phyloP scores from a whole-genome alignment of 2,113 vertebrate genomes.

The Oxyruncus cristatus region DNA sequence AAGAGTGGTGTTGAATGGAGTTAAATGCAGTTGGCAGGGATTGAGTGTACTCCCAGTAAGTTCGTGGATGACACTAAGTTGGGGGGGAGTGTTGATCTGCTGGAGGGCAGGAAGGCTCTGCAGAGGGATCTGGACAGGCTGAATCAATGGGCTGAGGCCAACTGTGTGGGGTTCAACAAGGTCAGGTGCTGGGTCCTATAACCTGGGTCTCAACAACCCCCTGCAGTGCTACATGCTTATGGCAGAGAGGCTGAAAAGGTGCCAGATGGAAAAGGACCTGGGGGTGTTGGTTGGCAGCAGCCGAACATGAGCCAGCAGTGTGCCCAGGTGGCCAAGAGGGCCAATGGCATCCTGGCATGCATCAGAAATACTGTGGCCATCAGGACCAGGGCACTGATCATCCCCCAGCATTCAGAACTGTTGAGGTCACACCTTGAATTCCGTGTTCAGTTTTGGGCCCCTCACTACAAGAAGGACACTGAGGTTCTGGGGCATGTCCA shows the following conservation, averaged over 20 bases:
- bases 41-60: neutral
- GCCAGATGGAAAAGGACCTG: neutral
- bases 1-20: too few relatives aligned
- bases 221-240: neutral
- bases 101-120: neutral
- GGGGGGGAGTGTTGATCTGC: neutral
- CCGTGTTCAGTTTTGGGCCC: neutral
- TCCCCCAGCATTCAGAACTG: neutral
- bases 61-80: neutral
- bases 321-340: neutral
- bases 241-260: neutral
- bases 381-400: neutral
- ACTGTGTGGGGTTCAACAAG: neutral
- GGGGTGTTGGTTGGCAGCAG: too few relatives aligned
- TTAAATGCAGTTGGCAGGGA: neutral
- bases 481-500: neutral
- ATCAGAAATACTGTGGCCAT: neutral
- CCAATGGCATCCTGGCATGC: neutral
- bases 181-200: neutral
- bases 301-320: neutral
- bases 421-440: neutral
- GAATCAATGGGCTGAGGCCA: too few relatives aligned
- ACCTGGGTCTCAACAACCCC: neutral
- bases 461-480: neutral
- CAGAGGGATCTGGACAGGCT: neutral